Evolutionary conservation across 1,140 invertebrate genomes (phyloP), one percentile per base, ranked within the genome.

Genomic region (Callitettix versicolor): DNA sequence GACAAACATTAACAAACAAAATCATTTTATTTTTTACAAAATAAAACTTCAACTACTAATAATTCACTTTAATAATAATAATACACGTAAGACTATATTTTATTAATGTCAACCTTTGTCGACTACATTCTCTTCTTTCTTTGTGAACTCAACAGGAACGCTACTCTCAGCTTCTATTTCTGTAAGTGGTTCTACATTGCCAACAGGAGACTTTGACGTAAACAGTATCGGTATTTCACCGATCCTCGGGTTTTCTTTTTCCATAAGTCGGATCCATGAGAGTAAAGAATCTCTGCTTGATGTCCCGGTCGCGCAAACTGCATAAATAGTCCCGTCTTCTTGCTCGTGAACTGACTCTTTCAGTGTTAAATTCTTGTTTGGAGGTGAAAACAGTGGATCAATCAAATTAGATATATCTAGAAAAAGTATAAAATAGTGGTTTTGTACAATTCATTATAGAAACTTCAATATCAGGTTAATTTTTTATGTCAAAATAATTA

Each of bases 211-310:
- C 20, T 40, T 49, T 11, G 59, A 33, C 15, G 40, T 59, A 40
- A 62, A 62, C 1, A 62, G 44, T 9, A 62, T 47, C 11, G 56
- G 58, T 5, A 62, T 46, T 17, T 58, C 17, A 1, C 26, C 73
- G 47, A 98, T 68, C 18, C 71, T 66, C 0, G 89, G 84, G 73
- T 95, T 93, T 63, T 81, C 68, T 55, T 77, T 76, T 69, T 95
- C 83, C 42, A 98, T 69, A 65, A 87, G 79, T 55, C 91, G 77
- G 63, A 98, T 84, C 95, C 95, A 98, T 0, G 89, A 92, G 17
- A 95, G 67, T 1, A 97, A 68, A 1, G 92, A 95, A 71, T 95
- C 89, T 73, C 88, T 81, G 33, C 82, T 84, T 9, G 86, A 91
- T n/a, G 87, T 87, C 55, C 93, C 91, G 55, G 91, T 93, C 15